Evolutionary conservation across 2,797 vertebrate genomes (phyloP).

Genomic region (Cossypha caffra): DNA sequence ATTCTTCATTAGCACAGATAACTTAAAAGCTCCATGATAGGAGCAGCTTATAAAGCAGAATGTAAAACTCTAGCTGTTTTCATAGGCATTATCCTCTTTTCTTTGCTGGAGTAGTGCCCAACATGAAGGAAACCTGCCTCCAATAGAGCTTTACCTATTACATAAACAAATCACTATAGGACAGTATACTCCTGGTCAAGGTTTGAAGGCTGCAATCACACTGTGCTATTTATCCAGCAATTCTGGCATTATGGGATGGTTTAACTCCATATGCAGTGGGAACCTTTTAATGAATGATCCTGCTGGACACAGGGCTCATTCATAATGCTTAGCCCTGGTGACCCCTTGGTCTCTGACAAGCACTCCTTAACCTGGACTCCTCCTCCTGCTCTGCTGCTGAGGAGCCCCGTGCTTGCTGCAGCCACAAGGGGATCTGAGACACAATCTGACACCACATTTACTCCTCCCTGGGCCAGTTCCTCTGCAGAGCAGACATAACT

Average conservation of each 20-base stretch:
- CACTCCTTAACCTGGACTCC: neutral
- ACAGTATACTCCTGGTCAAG: neutral
- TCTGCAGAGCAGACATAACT: neutral
- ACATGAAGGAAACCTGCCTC: neutral
- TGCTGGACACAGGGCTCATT: accelerated
- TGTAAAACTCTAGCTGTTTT: neutral
- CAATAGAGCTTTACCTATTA: neutral
- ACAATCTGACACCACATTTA: neutral
- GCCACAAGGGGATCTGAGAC: accelerated
- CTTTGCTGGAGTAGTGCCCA: neutral
- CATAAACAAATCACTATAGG: neutral
- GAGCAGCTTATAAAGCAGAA: neutral
- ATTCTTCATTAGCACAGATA: neutral
- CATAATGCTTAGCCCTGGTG: accelerated
- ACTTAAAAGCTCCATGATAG: neutral
- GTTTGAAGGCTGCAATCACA: neutral
- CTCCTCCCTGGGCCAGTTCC: neutral
- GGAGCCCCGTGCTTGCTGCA: accelerated
- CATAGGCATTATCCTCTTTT: neutral
- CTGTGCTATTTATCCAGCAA: neutral
- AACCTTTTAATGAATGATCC: accelerated
- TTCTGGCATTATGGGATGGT: accelerated
- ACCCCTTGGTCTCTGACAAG: neutral
- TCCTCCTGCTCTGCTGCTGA: neutral
- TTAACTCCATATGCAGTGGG: accelerated